Evolutionary conservation across 1,140 invertebrate genomes (phyloP), one percentile per base, ranked within the genome.

Genomic region (Trigoniulus corallinus): DNA sequence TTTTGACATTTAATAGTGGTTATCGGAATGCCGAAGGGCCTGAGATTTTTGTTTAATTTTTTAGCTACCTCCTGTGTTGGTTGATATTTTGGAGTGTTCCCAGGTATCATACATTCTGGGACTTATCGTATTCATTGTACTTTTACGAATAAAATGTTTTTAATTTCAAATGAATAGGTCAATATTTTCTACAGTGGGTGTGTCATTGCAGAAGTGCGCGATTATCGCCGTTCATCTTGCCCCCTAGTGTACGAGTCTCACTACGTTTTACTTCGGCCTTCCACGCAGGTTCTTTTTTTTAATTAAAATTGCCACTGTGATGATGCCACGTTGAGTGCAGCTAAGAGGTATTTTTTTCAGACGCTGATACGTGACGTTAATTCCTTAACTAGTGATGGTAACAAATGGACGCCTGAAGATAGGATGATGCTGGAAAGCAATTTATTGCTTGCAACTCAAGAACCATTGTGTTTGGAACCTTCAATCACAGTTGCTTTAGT

Each of bases 181-280:
- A 78, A 80, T 64, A 72, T 93, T 21, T 94, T 89, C 69, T 89
- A 93, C 62, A 83, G 79, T 56, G 88, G 88, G 25, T 92, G 88
- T 70, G 82, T 94, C 43, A 84, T 94, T 60, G 82, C 81, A 54
- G 85, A 94, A 75, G 76, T 95, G 54, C 74, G 87, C 60, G 88
- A 94, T 69, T 87, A 85, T 63, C 74, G 88, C 56, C 80, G 85
- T 20, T 62, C 64, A 37, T 58, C 61, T 10, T 64, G 62, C 34
- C 26, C 53, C 57, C 56, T 3, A 12, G 54, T 52, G 22, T 67
- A 61, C 58, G 64, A 69, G 34, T 65, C 62, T 25, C 62, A 65
- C 48, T 83, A 91, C 76, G 84, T 93, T 52, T 71, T 94, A 53
- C 74, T 94, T 50, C 80, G 80, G 67, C 88, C 88, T 56, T 85